Percentiles rank a stretch among this genome's conserved stretches.
Evolutionary conservation across 2,113 vertebrate species (phyloP).

Genomic region (Hystrix cristata): DNA sequence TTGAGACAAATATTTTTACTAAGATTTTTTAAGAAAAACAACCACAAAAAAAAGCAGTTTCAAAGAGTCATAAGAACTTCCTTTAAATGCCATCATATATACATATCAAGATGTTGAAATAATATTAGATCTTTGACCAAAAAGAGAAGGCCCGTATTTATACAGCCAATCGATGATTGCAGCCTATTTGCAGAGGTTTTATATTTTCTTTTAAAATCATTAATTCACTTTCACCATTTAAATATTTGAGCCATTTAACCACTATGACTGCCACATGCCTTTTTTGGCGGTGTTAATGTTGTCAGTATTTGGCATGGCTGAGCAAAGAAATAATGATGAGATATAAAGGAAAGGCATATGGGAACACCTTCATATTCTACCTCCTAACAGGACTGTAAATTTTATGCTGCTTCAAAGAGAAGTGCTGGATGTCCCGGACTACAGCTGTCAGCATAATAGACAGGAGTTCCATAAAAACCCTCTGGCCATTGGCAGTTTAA

Average conservation of each 20-base stretch:
- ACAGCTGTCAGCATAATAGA: conserved; percentile 70
- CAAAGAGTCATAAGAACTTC: conserved; percentile 56
- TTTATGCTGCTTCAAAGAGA: conserved; percentile 45
- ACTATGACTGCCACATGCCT: background rate
- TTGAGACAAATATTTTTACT: background rate
- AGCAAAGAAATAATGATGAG: conserved; percentile 19
- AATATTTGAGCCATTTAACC: background rate
- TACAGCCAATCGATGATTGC: conserved; percentile 28
- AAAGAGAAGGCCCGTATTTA: conserved; percentile 15
- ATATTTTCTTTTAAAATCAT: background rate
- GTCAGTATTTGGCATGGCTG: background rate
- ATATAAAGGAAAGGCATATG: background rate
- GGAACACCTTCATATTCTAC: conserved; percentile 38
- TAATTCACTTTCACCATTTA: background rate
- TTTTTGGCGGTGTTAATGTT: background rate
- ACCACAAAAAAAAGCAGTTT: background rate
- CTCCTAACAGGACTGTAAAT: conserved; percentile 62
- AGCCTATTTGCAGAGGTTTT: background rate
- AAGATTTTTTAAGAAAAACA: background rate
- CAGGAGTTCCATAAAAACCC: conserved; percentile 75
- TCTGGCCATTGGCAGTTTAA: conserved; percentile 61
- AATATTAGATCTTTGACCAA: background rate
- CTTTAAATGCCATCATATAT: background rate
- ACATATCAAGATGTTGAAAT: conserved; percentile 49
- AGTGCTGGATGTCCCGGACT: background rate